Base-by-base conservation (phyloP, 2,113 vertebrate genomes). In the Lipophrys pholis region DNA sequence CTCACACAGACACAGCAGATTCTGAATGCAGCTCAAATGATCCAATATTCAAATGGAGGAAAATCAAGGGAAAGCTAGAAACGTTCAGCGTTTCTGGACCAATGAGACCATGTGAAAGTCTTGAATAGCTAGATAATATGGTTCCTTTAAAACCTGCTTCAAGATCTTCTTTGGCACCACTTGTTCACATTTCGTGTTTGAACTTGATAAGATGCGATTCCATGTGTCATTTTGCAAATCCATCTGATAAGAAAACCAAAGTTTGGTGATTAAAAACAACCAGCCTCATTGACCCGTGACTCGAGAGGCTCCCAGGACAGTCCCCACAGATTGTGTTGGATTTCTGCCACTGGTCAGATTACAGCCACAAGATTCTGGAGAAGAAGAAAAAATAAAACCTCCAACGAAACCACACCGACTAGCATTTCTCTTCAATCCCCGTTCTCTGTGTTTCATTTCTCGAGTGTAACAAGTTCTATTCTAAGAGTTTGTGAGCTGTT, bases 401-500 rank as follows among this genome's bases (percentile, higher is more conserved):
- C 60, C 43, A 54, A n/a, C 1, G 8, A 74, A 17, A 30, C 72
- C 39, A 38, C 11, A 10, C 69, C 3, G 46, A 46, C 60, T 66
- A 2, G 21, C 21, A 30, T 30, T 30, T 30, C 52, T 53, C 46
- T 72, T 73, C 39, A 6, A 7, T 76, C 54, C 39, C 53, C 17
- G 11, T 73, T 60, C 41, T 57, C 8, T 1, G 2, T 7, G 2
- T 66, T 67, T 45, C 61, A 57, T 75, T 83, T 76, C 56, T 42
- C 12, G 17, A 51, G 55, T 70, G 15, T 55, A 57, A 52, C 38
- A 45, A 74, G 45, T 80, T 73, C 35, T 62, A 63, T 57, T 64
- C 61, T 69, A 30, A 42, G 43, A 61, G 64, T 61, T 63, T 55
- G 36, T 11, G 46, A 62, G 40, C 38, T 80, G 71, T 88, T 85